A percentile compares a stretch with the other conserved stretches of the same genome.
Conservation (phyloP, 2,888 invertebrate species). For the Volucella inanis region DNA sequence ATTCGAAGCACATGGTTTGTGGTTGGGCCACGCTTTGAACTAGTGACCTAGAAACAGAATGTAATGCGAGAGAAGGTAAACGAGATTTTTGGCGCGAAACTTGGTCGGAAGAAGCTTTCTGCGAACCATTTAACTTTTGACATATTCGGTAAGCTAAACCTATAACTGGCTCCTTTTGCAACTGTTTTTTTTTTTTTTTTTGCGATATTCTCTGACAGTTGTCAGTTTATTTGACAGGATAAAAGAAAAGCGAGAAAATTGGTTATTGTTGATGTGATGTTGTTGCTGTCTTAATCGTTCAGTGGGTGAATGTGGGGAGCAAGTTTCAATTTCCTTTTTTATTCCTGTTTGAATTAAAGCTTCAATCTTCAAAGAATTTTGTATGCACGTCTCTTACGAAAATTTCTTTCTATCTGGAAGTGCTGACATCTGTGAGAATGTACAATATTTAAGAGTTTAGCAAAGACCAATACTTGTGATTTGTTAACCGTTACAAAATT, state of each 20-base stretch:
- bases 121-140: conserved; percentile 35
- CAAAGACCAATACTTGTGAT: conserved; percentile 10
- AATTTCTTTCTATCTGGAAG: conserved; percentile 4
- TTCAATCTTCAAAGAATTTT: not conserved
- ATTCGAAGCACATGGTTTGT: conserved; percentile 58
- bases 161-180: not conserved
- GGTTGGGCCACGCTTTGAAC: conserved; percentile 59
- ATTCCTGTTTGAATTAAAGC: conserved; percentile 27
- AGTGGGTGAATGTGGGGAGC: not conserved
- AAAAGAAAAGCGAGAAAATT: not conserved
- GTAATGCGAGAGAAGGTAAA: conserved; percentile 38
- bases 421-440: conserved; percentile 63
- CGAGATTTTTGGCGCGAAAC: conserved; percentile 67
- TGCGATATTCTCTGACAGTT: not conserved
- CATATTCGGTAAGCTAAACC: not conserved
- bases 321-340: not conserved
- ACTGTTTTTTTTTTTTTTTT: not conserved
- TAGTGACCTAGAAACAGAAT: conserved; percentile 66
- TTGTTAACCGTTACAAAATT: not conserved
- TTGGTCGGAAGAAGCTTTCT: conserved; percentile 40
- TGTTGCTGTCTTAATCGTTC: not conserved
- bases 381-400: not conserved
- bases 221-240: not conserved
- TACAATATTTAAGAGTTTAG: not conserved
- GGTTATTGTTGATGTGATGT: too few relatives aligned